phyloP scores from a whole-genome alignment of 2,797 vertebrate species.

The Gallinago stenura region DNA sequence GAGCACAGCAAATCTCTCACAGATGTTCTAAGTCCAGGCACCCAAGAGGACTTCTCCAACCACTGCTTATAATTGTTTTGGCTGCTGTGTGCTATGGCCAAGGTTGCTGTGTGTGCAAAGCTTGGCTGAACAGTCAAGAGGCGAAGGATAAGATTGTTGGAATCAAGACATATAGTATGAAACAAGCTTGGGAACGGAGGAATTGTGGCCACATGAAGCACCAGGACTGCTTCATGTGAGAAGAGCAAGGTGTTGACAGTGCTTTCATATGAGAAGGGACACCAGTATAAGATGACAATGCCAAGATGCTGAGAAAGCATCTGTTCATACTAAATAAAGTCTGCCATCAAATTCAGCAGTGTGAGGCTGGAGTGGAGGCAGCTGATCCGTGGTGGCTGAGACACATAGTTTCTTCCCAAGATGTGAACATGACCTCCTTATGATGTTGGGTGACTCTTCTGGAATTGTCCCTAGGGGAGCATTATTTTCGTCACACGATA shows the following conservation, averaged over 20 bases:
- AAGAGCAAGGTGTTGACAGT: neutral
- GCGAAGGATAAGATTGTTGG: neutral
- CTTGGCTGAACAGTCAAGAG: neutral
- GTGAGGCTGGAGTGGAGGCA: neutral
- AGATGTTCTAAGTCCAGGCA: neutral
- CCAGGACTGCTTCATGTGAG: rapidly evolving
- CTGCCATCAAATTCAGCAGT: neutral
- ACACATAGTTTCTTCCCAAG: neutral
- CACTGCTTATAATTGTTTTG: neutral
- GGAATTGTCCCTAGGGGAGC: slow-evolving; percentile 50
- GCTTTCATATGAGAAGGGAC: neutral
- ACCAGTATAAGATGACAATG: neutral
- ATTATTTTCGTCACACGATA: neutral
- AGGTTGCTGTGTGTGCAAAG: neutral
- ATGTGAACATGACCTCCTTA: neutral
- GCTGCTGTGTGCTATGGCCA: neutral
- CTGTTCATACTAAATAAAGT: neutral
- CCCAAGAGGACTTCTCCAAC: neutral
- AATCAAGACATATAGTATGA: neutral
- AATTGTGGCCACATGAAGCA: rapidly evolving
- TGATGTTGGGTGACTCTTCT: neutral
- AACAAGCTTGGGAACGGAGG: neutral
- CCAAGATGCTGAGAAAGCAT: neutral
- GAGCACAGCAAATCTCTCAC: neutral
- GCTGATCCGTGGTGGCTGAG: neutral